These are phyloP conservation scores for Hyalella azteca DNA, from an alignment of 2,888 invertebrate species.

Conservation along the genomic window DNA sequence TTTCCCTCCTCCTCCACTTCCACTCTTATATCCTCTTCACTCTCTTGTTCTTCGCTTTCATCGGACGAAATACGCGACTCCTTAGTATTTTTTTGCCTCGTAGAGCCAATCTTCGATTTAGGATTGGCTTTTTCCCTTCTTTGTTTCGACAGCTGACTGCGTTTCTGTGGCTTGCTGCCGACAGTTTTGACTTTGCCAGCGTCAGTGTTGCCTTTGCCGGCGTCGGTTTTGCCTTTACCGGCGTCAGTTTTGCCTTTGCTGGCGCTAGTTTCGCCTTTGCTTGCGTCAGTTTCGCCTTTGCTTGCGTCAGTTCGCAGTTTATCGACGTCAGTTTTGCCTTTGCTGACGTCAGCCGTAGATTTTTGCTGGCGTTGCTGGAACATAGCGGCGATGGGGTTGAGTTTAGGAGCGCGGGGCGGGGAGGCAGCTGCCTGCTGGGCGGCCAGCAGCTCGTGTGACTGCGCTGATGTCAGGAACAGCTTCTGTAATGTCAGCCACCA, in stretches of 20 bases:
- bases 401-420: not conserved
- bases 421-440: not conserved
- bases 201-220: too few species aligned
- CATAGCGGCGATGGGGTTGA: conserved; percentile 26
- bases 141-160: not conserved
- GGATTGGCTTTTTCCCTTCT: not conserved
- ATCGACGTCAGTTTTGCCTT: not conserved
- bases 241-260: too few species aligned
- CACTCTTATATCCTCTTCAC: too few species aligned
- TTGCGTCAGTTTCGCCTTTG: too few species aligned
- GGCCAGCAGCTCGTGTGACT: conserved; percentile 22
- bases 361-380: conserved; percentile 10
- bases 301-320: too few species aligned
- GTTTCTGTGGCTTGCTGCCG: not conserved
- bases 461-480: conserved; percentile 5
- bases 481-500: not conserved
- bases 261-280: too few species aligned
- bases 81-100: too few species aligned
- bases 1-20: too few species aligned
- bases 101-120: too few species aligned
- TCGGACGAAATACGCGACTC: not conserved
- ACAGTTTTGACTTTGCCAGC: not conserved
- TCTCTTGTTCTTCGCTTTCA: not conserved
- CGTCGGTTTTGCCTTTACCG: too few species aligned
- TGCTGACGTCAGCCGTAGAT: too few species aligned